Evolutionary conservation across 1,140 invertebrate species (phyloP), one percentile per base, ranked within the genome.

Genomic region (Paramacrobiotus metropolitanus): DNA sequence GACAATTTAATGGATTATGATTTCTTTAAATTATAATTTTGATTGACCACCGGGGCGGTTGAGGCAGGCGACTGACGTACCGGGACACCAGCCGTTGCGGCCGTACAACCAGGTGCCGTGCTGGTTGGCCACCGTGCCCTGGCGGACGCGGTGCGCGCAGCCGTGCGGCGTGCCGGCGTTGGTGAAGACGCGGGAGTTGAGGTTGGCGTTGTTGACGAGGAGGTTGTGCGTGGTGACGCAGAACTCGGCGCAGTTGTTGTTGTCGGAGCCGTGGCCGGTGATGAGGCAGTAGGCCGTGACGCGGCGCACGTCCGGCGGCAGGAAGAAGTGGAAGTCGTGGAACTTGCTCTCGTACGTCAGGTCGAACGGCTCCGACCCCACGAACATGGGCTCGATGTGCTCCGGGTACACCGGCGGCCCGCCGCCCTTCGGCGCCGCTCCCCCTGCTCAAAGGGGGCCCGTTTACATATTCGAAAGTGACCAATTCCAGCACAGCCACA

Each of bases 51-150:
- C n/a, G n/a, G n/a, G n/a, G n/a, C n/a, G n/a, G n/a, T n/a, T n/a
- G n/a, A n/a, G n/a, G n/a, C n/a, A n/a, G n/a, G n/a, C n/a, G n/a
- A n/a, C n/a, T n/a, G n/a, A n/a, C n/a, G n/a, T n/a, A n/a, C n/a
- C n/a, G n/a, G n/a, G n/a, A n/a, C 68, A 68, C 68, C 68, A 68
- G 30, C 68, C 68, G 61, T 68, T 66, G 21, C 68, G 61, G 0
- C 68, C 68, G 64, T 68, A 68, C 55, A 68, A 55, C 68, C 68
- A 68, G 3, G 68, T 68, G 3, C 68, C 68, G 62, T 68, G 68
- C 62, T 68, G 67, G 60, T 68, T 68, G 0, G 68, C 67, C 30
- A 64, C 64, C 18, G 66, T 66, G 20, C 68, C 68, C 29, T 31
- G 45, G n/a, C 48, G 60, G 1, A 67, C 67, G 24, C 61, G 61